These are phyloP conservation scores for Drosophila suzukii DNA, from an alignment of 1,140 invertebrate genomes.

Conservation along the genomic window DNA sequence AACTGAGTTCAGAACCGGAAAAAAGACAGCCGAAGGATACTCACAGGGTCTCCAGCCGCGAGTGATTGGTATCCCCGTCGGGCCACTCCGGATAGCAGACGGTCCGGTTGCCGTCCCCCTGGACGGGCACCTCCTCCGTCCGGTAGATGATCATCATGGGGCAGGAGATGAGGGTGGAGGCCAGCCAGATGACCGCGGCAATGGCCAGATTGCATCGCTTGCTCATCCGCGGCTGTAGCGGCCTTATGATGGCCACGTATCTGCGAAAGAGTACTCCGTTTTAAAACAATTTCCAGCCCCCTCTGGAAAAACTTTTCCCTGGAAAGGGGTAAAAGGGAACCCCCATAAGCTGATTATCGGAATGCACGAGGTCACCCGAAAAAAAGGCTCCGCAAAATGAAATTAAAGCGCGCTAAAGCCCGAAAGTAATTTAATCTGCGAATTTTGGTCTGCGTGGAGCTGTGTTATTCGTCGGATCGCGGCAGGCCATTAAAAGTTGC, in stretches of 20 bases:
- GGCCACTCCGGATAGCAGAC: constrained; percentile 94
- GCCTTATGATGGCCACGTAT: constrained; percentile 97
- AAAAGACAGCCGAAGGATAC: constrained; percentile 83
- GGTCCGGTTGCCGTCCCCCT: constrained; percentile 86
- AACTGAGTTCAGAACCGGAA: background rate
- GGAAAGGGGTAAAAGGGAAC: background rate
- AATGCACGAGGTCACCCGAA: constrained; percentile 20
- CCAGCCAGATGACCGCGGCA: constrained; percentile 91
- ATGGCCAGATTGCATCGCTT: constrained; percentile 92
- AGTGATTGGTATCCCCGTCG: constrained; percentile 89
- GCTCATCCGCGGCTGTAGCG: constrained; percentile 93
- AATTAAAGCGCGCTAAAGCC: constrained; percentile 21
- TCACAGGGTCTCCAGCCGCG: constrained; percentile 92
- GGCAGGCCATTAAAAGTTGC: constrained; percentile 16
- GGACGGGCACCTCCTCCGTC: constrained; percentile 87
- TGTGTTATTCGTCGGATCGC: background rate
- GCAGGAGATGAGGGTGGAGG: constrained; percentile 90
- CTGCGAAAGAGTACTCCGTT: constrained; percentile 85
- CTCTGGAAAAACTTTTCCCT: background rate
- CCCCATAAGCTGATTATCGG: constrained; percentile 47
- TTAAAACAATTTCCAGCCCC: constrained; percentile 35
- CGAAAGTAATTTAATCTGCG: constrained; percentile 37
- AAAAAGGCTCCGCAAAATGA: constrained; percentile 20
- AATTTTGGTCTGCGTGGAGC: constrained; percentile 12
- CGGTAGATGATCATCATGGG: constrained; percentile 94